phyloP scores from a whole-genome alignment of 1,140 invertebrate species.

The Fopius arisanus region DNA sequence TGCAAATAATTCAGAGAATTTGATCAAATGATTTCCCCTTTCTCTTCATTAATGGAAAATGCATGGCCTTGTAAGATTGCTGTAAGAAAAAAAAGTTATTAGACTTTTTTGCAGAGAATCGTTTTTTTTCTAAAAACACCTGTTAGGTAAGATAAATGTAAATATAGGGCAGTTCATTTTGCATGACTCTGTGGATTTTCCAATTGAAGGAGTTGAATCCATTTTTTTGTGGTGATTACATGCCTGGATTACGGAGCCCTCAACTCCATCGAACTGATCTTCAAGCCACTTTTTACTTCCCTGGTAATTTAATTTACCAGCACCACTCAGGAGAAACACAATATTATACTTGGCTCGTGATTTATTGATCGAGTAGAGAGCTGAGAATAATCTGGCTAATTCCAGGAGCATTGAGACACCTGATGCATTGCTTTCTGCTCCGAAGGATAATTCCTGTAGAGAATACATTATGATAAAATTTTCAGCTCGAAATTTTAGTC shows the following conservation, averaged over 20 bases:
- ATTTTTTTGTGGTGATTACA: constrained; percentile 22
- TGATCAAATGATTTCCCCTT: no score
- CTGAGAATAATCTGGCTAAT: constrained; percentile 88
- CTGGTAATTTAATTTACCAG: constrained; percentile 95
- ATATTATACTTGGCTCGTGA: constrained; percentile 88
- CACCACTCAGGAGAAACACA: constrained; percentile 90
- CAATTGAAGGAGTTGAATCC: no score
- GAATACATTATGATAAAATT: no score
- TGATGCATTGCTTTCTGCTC: constrained; percentile 93
- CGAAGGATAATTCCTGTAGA: constrained; percentile 80
- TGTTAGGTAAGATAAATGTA: no score
- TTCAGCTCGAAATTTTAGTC: no score
- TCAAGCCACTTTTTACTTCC: constrained; percentile 97
- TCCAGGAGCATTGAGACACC: constrained; percentile 90
- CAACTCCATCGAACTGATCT: constrained; percentile 83
- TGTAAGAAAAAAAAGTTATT: neutral
- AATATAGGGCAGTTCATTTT: no score
- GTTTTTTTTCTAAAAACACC: no score
- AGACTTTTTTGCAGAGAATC: neutral
- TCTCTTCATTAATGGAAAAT: neutral
- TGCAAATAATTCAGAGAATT: neutral
- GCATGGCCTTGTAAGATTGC: constrained; percentile 13
- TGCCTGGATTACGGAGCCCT: constrained; percentile 79
- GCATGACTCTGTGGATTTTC: no score
- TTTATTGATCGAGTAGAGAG: constrained; percentile 83